Evolutionary conservation across 2,888 invertebrate genomes (phyloP).

Genomic region (Napeogenes inachia): DNA sequence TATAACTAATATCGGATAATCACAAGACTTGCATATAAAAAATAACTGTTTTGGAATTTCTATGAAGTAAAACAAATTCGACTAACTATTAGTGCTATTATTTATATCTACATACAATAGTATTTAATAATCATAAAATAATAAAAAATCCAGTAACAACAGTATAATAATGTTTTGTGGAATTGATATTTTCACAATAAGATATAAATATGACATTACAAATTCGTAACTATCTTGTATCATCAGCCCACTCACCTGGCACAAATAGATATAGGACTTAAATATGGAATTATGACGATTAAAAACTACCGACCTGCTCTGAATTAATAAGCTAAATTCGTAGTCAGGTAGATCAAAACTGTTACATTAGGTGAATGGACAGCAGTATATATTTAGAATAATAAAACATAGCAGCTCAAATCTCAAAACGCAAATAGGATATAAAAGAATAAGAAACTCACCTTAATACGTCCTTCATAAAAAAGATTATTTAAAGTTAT

Average conservation of each 20-base stretch:
- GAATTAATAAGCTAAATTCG: constrained; percentile 37
- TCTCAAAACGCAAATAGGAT: background rate
- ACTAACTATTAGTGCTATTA: too few relatives aligned
- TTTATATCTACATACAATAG: too few relatives aligned
- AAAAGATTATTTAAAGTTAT: background rate
- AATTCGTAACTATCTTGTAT: constrained; percentile 1
- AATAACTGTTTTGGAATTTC: background rate
- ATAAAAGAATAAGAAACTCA: constrained; percentile 6
- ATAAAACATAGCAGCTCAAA: constrained; percentile 8
- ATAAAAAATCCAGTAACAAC: too few relatives aligned
- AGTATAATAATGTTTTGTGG: background rate
- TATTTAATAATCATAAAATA: too few relatives aligned
- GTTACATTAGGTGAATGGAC: constrained; percentile 51
- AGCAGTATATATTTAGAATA: constrained; percentile 47
- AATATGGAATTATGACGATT: constrained; percentile 4
- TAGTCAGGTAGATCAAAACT: constrained; percentile 43
- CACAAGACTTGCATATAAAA: background rate
- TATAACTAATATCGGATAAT: background rate
- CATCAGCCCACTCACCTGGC: constrained; percentile 4
- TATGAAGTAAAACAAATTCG: too few relatives aligned
- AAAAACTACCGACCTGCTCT: background rate
- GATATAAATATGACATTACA: background rate
- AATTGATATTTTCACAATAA: background rate
- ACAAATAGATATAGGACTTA: constrained; percentile 1
- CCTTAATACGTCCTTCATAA: constrained; percentile 10